phyloP scores from a whole-genome alignment of 1,140 invertebrate genomes.

The Centruroides sculpturatus region DNA sequence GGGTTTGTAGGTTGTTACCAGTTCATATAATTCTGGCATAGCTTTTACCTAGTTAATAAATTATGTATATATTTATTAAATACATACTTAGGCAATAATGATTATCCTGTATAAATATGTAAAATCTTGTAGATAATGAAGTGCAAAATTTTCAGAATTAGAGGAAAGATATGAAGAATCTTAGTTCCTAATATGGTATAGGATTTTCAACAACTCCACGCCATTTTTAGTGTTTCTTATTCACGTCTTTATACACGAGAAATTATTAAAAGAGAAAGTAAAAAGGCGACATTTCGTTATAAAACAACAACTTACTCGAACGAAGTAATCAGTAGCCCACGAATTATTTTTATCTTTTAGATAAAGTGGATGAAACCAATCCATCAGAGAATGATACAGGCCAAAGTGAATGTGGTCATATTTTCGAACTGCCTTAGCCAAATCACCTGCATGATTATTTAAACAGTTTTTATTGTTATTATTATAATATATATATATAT shows the following conservation, averaged over 20 bases:
- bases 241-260: no score
- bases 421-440: constrained; percentile 29
- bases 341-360: constrained; percentile 20
- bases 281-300: not conserved
- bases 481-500: no score
- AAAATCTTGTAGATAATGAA: no score
- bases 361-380: constrained; percentile 31
- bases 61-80: no score
- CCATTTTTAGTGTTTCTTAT: no score
- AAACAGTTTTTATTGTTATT: no score
- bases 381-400: constrained; percentile 31
- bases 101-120: no score
- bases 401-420: constrained; percentile 31
- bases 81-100: not conserved
- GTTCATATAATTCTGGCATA: constrained; percentile 34
- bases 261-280: not conserved
- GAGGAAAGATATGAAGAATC: no score
- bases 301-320: constrained; percentile 21
- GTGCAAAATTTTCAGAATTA: no score
- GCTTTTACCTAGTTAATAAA: constrained; percentile 13
- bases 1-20: constrained; percentile 59
- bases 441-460: constrained; percentile 21
- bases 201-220: no score
- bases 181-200: no score
- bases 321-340: constrained; percentile 21